Percentiles rank a stretch among this genome's conserved stretches.
These are phyloP conservation scores for Synanthedon vespiformis DNA, from an alignment of 2,888 invertebrate genomes.

Conservation along the genomic window DNA sequence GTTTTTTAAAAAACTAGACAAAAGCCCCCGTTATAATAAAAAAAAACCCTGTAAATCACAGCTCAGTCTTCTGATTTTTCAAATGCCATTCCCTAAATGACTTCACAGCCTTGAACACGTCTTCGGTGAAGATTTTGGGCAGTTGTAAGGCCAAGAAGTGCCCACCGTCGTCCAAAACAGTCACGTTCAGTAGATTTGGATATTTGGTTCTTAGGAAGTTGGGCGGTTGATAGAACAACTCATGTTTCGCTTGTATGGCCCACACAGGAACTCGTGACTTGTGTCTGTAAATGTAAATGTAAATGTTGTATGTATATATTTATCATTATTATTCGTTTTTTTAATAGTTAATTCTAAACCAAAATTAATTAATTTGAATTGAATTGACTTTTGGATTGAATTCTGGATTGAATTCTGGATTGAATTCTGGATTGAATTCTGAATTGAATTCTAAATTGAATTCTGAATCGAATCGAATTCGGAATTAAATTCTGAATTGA, in stretches of 20 bases:
- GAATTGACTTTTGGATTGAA: no score
- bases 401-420: no score
- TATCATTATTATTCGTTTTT: no score
- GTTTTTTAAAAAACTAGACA: no score
- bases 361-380: no score
- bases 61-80: constrained; percentile 3
- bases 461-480: no score
- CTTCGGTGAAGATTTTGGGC: constrained; percentile 76
- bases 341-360: no score
- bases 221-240: constrained; percentile 72
- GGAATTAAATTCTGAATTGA: no score
- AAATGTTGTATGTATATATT: no score
- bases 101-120: constrained; percentile 63
- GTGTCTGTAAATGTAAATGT: constrained; percentile 60
- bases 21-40: no score
- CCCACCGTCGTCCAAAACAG: constrained; percentile 75
- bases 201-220: constrained; percentile 70
- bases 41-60: neutral
- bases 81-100: constrained; percentile 29
- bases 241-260: constrained; percentile 77
- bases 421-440: no score
- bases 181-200: constrained; percentile 74
- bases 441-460: no score
- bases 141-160: constrained; percentile 89
- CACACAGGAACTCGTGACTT: constrained; percentile 76